Evolutionary conservation across 2,888 invertebrate genomes (phyloP), one percentile per base, ranked within the genome.

Genomic region (Pediacus dermestoides): DNA sequence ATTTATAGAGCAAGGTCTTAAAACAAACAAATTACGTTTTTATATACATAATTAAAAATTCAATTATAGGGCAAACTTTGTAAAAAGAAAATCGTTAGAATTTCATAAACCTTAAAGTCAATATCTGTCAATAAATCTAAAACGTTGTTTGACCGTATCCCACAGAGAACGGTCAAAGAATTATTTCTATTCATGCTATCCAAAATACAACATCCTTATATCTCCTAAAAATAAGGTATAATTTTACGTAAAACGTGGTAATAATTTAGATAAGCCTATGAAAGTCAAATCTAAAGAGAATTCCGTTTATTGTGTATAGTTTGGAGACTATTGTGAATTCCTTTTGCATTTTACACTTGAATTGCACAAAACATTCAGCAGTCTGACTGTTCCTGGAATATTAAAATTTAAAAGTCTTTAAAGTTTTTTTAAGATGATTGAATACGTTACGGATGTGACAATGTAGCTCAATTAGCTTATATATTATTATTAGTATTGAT

Each of bases 271-370:
- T 25, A 23, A 10, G 25, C 30, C 40, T 31, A 36, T 36, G 36
- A 31, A 36, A 30, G 31, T 35, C 34, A 28, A 32, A 41, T 30
- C 16, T 30, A 31, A 37, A 37, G 18, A 15, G 31, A 16, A 26
- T 22, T 36, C 14, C 15, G 18, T 16, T 30, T 28, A 36, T 25
- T 26, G 35, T 35, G 3, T n/a, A n/a, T 9, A 30, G 12, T 27
- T 44, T n/a, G 31, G 36, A 26, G 40, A 22, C 42, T 46, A 48
- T 58, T 58, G 58, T 59, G 37, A 39, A 16, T 43, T 41, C 38
- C 39, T 50, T 55, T 44, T 48, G 47, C 52, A 49, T 52, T 58
- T 55, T 52, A 59, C 55, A 55, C 55, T 55, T 53, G 57, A 57
- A 53, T 57, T 58, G 57, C 52, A 58, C 57, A 57, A 59, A 57